Evolutionary conservation across 2,888 invertebrate genomes (phyloP).

Genomic region (Corythucha ciliata): DNA sequence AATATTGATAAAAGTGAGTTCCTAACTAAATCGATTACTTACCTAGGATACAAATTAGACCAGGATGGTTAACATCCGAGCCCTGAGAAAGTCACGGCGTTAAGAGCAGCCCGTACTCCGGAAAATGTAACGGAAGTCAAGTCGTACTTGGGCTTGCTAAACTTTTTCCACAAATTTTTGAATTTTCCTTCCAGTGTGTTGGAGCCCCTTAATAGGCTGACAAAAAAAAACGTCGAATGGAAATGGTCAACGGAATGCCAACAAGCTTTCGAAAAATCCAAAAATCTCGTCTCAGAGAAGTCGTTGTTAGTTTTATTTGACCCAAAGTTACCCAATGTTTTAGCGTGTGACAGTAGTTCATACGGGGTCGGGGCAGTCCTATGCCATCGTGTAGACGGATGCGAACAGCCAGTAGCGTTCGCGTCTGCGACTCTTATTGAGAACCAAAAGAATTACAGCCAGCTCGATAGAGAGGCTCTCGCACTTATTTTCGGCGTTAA

Average conservation of each 20-base stretch:
- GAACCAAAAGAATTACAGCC: neutral
- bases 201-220: slow-evolving; percentile 10
- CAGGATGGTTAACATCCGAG: neutral
- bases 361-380: slow-evolving; percentile 34
- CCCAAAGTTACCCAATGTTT: slow-evolving; percentile 31
- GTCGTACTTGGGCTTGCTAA: slow-evolving; percentile 14
- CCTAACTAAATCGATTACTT: neutral
- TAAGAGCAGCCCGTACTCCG: neutral
- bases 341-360: slow-evolving; percentile 36
- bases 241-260: slow-evolving; percentile 11
- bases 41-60: neutral
- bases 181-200: slow-evolving; percentile 1
- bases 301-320: slow-evolving; percentile 37
- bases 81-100: neutral
- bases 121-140: neutral
- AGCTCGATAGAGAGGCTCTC: neutral
- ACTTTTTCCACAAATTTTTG: slow-evolving; percentile 20
- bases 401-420: slow-evolving; percentile 6
- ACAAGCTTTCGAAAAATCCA: slow-evolving; percentile 2
- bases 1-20: slow-evolving; percentile 1
- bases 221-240: slow-evolving; percentile 12
- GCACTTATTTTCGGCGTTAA: slow-evolving; percentile 12
- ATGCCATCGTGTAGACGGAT: slow-evolving; percentile 23
- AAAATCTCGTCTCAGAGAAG: slow-evolving; percentile 27
- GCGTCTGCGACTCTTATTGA: neutral